A percentile compares a stretch with the other conserved stretches of the same genome.
These are phyloP conservation scores for Taeniopygia guttata DNA, from an alignment of 2,797 vertebrate species.

Conservation along the genomic window DNA sequence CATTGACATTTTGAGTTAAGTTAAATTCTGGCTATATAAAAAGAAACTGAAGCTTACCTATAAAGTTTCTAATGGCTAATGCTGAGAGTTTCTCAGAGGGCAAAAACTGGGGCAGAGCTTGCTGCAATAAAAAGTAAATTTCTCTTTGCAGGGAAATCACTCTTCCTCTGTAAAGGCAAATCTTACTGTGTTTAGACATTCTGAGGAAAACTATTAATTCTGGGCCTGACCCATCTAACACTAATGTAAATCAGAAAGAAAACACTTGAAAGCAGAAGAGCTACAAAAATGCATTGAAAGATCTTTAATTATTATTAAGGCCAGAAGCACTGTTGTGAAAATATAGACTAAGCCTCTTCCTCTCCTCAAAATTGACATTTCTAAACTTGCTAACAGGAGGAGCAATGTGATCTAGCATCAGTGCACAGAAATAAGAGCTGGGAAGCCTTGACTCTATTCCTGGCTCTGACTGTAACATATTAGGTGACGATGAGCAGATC, in stretches of 20 bases:
- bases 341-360: background rate
- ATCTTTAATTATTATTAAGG: background rate
- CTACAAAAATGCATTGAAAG: background rate
- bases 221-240: background rate
- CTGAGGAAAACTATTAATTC: constrained; percentile 5
- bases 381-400: background rate
- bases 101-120: constrained; percentile 30
- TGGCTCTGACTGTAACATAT: background rate
- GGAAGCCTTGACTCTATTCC: background rate
- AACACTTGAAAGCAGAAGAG: background rate
- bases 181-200: background rate
- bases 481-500: background rate
- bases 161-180: background rate
- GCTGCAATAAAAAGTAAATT: constrained; percentile 1
- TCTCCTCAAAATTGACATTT: background rate
- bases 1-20: constrained; percentile 38
- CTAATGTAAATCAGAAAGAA: background rate
- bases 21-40: constrained; percentile 28
- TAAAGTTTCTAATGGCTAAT: constrained; percentile 13
- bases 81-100: background rate
- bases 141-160: background rate
- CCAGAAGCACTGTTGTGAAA: background rate
- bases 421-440: background rate
- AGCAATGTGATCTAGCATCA: background rate
- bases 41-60: constrained; percentile 9